Evolutionary conservation across 2,888 invertebrate genomes (phyloP).

Genomic region (Resseliella maxima): DNA sequence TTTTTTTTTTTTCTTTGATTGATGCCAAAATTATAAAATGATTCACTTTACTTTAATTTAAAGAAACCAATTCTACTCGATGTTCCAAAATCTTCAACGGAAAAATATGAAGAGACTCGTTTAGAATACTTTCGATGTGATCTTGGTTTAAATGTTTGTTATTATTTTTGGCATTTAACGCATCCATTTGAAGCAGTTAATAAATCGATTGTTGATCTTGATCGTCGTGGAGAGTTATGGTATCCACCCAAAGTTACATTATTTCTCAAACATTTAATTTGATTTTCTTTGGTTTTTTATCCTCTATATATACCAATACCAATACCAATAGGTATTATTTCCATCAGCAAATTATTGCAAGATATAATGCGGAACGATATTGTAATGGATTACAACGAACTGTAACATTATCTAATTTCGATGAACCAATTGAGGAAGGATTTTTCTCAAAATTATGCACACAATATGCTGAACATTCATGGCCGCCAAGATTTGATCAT

Average conservation of each 20-base stretch:
- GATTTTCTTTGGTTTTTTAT: background rate
- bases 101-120: constrained; percentile 73
- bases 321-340: constrained; percentile 72
- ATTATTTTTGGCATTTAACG: constrained; percentile 88
- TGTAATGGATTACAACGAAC: constrained; percentile 74
- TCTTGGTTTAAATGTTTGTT: constrained; percentile 81
- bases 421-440: constrained; percentile 59
- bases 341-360: constrained; percentile 70
- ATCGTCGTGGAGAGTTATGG: constrained; percentile 75
- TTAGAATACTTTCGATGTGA: constrained; percentile 84
- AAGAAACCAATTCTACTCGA: background rate
- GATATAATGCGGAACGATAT: constrained; percentile 79
- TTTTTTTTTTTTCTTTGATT: background rate
- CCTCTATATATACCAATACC: constrained; percentile 36
- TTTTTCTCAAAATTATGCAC: constrained; percentile 83
- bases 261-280: constrained; percentile 68
- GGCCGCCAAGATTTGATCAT: constrained; percentile 74
- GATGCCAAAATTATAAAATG: background rate
- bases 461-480: constrained; percentile 74
- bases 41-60: background rate
- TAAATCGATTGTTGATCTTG: constrained; percentile 74
- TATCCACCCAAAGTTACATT: too few relatives aligned
- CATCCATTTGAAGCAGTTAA: constrained; percentile 74
- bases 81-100: constrained; percentile 69
- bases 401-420: constrained; percentile 68